These are phyloP conservation scores for Trichogramma pretiosum DNA, from an alignment of 1,140 invertebrate genomes.

Conservation along the genomic window DNA sequence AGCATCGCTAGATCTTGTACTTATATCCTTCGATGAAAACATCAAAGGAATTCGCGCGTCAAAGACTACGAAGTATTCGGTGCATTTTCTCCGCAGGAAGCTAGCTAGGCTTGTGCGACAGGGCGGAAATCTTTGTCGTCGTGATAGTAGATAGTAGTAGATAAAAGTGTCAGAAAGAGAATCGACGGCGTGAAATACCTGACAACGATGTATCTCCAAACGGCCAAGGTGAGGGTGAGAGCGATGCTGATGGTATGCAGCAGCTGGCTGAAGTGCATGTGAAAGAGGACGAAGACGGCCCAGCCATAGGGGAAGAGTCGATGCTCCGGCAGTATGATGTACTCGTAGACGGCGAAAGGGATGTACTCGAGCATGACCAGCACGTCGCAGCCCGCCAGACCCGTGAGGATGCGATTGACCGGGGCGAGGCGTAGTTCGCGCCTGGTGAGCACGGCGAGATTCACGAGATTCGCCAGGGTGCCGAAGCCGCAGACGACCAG, in stretches of 20 bases:
- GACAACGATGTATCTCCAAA: conserved; percentile 66
- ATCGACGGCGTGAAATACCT: conserved; percentile 35
- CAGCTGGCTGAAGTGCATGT: conserved; percentile 70
- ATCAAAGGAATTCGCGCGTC: too few relatives aligned
- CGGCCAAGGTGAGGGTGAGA: conserved; percentile 70
- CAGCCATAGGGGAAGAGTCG: conserved; percentile 55
- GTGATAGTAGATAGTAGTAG: too few relatives aligned
- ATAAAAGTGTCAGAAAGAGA: not conserved
- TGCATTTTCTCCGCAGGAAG: too few relatives aligned
- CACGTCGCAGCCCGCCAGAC: conserved; percentile 74
- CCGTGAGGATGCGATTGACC: conserved; percentile 74
- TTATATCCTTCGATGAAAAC: too few relatives aligned
- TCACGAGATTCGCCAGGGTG: conserved; percentile 79
- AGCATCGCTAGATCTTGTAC: too few relatives aligned
- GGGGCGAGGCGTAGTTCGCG: conserved; percentile 71
- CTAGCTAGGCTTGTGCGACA: too few relatives aligned
- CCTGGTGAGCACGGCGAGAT: conserved; percentile 79
- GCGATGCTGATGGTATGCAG: conserved; percentile 83
- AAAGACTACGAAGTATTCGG: too few relatives aligned
- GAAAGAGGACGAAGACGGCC: conserved; percentile 66
- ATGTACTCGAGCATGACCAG: conserved; percentile 82
- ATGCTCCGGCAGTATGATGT: conserved; percentile 52
- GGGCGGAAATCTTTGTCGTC: too few relatives aligned
- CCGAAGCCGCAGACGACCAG: conserved; percentile 77
- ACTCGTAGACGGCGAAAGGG: conserved; percentile 70